Conservation (phyloP, 2,113 vertebrate species). For the Puntigrus tetrazona region DNA sequence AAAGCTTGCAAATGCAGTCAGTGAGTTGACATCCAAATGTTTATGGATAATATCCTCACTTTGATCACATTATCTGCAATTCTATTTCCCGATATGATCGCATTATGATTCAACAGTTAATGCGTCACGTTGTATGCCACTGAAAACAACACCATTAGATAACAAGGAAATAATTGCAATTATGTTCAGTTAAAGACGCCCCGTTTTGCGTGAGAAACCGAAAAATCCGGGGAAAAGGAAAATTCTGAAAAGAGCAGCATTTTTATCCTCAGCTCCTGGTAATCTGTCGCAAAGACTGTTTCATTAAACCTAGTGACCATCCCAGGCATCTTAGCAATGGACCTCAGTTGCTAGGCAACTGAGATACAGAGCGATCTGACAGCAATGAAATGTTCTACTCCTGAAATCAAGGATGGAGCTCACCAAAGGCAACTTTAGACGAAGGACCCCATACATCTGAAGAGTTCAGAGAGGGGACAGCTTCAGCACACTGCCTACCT, state of each 20-base stretch:
- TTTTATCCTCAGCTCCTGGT: slow-evolving; percentile 1
- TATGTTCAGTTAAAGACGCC: background rate
- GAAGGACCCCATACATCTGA: slow-evolving; percentile 36
- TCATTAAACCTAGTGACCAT: slow-evolving; percentile 40
- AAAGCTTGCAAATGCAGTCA: slow-evolving; percentile 37
- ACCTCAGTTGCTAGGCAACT: slow-evolving; percentile 56
- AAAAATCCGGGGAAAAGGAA: background rate
- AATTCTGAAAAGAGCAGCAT: background rate
- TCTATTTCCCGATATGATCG: slow-evolving; percentile 39
- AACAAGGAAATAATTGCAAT: background rate
- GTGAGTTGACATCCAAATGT: slow-evolving; percentile 11
- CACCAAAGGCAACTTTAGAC: slow-evolving; percentile 31
- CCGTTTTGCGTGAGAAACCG: too few species aligned
- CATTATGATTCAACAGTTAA: slow-evolving; percentile 43
- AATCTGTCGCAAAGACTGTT: slow-evolving; percentile 30
- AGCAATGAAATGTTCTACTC: slow-evolving; percentile 55
- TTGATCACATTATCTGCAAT: slow-evolving; percentile 36
- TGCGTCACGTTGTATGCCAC: slow-evolving; percentile 48
- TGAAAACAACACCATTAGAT: slow-evolving; percentile 23
- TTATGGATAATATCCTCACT: slow-evolving; percentile 25
- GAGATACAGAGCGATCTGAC: slow-evolving; percentile 44
- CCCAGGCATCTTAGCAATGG: slow-evolving; percentile 44
- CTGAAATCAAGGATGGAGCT: slow-evolving; percentile 47
- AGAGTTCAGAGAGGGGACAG: slow-evolving; percentile 14
- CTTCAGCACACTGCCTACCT: background rate